phyloP scores from a whole-genome alignment of 2,888 invertebrate species.

The Leptopterna dolabrata region DNA sequence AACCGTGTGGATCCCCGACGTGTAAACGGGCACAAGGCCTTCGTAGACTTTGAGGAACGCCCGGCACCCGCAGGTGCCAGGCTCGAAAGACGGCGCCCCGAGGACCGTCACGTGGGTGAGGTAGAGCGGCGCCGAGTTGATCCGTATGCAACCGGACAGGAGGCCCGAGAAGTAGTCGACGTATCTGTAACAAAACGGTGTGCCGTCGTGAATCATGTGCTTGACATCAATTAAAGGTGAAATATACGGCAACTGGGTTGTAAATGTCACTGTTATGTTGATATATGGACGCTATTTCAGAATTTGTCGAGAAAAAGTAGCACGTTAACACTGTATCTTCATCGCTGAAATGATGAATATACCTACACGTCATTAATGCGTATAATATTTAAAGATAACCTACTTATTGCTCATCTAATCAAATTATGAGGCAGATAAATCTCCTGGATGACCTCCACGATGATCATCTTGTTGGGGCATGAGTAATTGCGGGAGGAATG shows the following conservation, averaged over 20 bases:
- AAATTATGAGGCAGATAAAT: too few relatives aligned
- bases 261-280: background rate
- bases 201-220: background rate
- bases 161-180: conserved; percentile 92
- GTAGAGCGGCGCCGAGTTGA: conserved; percentile 87
- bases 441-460: too few relatives aligned
- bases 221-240: background rate
- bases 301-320: too few relatives aligned
- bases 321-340: too few relatives aligned
- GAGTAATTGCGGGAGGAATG: too few relatives aligned
- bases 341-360: too few relatives aligned
- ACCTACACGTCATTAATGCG: too few relatives aligned
- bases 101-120: conserved; percentile 88
- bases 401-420: too few relatives aligned
- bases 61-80: conserved; percentile 70
- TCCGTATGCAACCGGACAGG: conserved; percentile 87
- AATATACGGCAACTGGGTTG: background rate
- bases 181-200: conserved; percentile 74
- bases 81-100: conserved; percentile 79
- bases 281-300: background rate
- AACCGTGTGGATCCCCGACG: conserved; percentile 82
- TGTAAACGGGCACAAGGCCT: conserved; percentile 88
- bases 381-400: too few relatives aligned
- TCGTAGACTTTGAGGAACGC: conserved; percentile 91
- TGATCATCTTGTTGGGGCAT: too few relatives aligned